These are phyloP conservation scores for Chironomus tentans DNA, from an alignment of 2,888 invertebrate species.

Conservation along the genomic window DNA sequence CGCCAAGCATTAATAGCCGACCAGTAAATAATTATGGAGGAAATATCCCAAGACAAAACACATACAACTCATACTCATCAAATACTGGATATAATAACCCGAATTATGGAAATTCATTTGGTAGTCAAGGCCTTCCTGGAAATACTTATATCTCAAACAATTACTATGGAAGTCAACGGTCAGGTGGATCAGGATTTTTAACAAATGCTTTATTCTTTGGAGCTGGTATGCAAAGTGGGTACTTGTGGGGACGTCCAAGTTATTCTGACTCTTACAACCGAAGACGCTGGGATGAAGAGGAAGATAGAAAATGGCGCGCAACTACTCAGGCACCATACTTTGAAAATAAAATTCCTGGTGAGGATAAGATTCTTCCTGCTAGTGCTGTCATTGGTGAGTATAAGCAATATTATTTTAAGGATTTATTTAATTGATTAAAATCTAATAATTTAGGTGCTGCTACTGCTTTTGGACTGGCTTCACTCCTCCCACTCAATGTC, in stretches of 20 bases:
- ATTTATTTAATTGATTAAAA: neutral
- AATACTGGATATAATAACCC: neutral
- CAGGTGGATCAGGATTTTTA: slow-evolving; percentile 2
- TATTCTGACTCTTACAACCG: neutral
- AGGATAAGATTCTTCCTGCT: neutral
- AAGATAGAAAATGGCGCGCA: slow-evolving; percentile 11
- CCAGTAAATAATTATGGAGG: neutral
- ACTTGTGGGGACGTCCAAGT: neutral
- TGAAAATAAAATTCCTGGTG: slow-evolving; percentile 18
- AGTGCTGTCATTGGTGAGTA: neutral
- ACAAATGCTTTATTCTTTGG: slow-evolving; percentile 19
- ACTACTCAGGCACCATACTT: slow-evolving; percentile 20
- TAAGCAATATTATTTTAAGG: neutral
- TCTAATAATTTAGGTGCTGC: slow-evolving; percentile 1
- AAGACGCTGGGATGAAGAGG: neutral
- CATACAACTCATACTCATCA: neutral
- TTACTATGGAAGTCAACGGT: neutral
- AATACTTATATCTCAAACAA: slow-evolving; percentile 4
- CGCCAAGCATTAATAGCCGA: neutral
- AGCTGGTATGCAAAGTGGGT: slow-evolving; percentile 14
- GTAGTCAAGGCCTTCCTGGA: neutral
- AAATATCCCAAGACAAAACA: neutral
- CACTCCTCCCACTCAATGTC: slow-evolving; percentile 2
- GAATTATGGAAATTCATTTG: neutral
- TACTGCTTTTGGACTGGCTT: slow-evolving; percentile 12